phyloP scores from a whole-genome alignment of 1,140 invertebrate species.

The Drosophila lacteicornis region DNA sequence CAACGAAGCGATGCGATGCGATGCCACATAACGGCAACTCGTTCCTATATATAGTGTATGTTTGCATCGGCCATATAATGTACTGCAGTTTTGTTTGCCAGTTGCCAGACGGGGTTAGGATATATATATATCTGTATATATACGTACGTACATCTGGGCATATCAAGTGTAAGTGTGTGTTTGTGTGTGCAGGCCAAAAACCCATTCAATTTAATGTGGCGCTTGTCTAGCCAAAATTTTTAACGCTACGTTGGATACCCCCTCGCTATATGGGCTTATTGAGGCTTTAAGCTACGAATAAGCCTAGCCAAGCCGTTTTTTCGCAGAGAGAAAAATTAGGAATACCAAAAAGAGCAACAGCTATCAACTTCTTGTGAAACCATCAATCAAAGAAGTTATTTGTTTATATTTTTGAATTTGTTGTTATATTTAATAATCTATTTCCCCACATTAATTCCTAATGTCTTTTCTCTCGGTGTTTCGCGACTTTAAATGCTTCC shows the following conservation, averaged over 20 bases:
- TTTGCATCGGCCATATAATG: constrained; percentile 36
- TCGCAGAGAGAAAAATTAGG: neutral
- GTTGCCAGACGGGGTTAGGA: constrained; percentile 63
- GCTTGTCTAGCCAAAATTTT: constrained; percentile 73
- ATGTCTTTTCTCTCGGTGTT: neutral
- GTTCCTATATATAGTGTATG: constrained; percentile 16
- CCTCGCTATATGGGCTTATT: constrained; percentile 31
- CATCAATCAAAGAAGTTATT: too few relatives aligned
- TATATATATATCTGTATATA: constrained; percentile 15
- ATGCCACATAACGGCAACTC: constrained; percentile 52
- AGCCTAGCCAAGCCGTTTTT: constrained; percentile 6
- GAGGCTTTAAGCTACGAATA: constrained; percentile 58
- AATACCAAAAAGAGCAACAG: neutral
- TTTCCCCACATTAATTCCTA: too few relatives aligned
- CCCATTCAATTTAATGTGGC: constrained; percentile 76
- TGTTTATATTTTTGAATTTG: too few relatives aligned
- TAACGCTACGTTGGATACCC: constrained; percentile 45
- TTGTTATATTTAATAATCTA: too few relatives aligned
- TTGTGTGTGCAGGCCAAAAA: constrained; percentile 39
- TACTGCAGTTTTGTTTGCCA: constrained; percentile 47
- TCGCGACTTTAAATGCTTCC: constrained; percentile 2
- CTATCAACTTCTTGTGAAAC: too few relatives aligned
- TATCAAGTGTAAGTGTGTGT: neutral
- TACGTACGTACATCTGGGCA: constrained; percentile 9
- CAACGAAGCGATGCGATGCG: constrained; percentile 31